A percentile compares a stretch with the other conserved stretches of the same genome.
Conservation (phyloP, 2,888 invertebrate genomes). For the Nipponacmea schrenckii region DNA sequence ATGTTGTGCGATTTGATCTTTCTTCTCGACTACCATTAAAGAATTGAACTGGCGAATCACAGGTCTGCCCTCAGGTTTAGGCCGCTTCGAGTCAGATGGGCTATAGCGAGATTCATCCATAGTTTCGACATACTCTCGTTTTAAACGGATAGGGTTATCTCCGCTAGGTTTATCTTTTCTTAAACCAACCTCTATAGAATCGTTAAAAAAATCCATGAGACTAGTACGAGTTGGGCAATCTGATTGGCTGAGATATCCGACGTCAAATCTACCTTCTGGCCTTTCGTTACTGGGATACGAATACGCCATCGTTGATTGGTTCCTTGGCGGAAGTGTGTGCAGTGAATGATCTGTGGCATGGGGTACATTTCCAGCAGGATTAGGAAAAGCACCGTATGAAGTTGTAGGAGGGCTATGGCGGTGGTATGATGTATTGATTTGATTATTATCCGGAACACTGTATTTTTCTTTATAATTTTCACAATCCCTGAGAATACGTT, state of each 20-base stretch:
- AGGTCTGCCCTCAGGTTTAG: not conserved
- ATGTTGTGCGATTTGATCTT: not conserved
- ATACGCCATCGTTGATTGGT: not conserved
- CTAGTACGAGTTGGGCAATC: not conserved
- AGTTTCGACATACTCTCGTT: not conserved
- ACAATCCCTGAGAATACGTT: not conserved
- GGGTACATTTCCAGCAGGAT: not conserved
- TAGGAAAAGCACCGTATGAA: not conserved
- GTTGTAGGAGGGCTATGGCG: not conserved
- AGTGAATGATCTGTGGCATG: not conserved
- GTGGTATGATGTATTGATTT: not conserved
- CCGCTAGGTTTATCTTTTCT: not conserved
- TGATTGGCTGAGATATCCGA: constrained; percentile 1
- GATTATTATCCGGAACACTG: not conserved
- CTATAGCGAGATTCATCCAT: not conserved
- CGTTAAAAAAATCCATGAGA: constrained; percentile 1
- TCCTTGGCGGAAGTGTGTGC: not conserved
- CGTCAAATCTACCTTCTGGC: not conserved
- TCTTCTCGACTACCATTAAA: not conserved
- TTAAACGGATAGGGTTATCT: not conserved
- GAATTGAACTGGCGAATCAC: not conserved
- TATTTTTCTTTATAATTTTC: not conserved
- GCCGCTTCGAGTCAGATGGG: not conserved
- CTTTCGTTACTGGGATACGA: not conserved
- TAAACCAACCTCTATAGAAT: not conserved